A percentile compares a stretch with the other conserved stretches of the same genome.
Conservation (phyloP, 2,797 vertebrate species). For the Astyanax mexicanus region DNA sequence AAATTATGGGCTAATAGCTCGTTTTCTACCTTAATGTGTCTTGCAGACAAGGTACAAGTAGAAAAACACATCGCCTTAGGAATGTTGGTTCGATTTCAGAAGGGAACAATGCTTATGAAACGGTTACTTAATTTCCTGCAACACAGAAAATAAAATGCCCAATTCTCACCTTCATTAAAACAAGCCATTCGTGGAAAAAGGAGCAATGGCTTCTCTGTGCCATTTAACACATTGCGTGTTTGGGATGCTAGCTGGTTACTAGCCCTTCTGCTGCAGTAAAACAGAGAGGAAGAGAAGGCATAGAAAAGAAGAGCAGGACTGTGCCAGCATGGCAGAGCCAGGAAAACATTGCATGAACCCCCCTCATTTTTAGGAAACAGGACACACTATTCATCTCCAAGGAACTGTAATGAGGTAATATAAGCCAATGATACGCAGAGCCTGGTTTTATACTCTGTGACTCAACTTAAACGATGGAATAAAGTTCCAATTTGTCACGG, state of each 20-base stretch:
- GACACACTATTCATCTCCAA: neutral
- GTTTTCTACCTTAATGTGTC: slow-evolving; percentile 46
- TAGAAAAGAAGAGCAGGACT: slow-evolving; percentile 27
- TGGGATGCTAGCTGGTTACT: slow-evolving; percentile 48
- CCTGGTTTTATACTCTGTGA: neutral
- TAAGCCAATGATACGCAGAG: neutral
- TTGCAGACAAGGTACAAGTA: slow-evolving; percentile 35
- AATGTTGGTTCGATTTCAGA: slow-evolving; percentile 9
- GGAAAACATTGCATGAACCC: slow-evolving; percentile 35
- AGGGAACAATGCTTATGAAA: slow-evolving; percentile 14
- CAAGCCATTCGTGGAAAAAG: slow-evolving; percentile 18
- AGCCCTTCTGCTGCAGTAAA: slow-evolving; percentile 42
- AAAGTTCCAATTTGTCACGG: neutral
- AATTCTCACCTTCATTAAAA: slow-evolving; percentile 25
- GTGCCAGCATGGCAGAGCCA: slow-evolving; percentile 45
- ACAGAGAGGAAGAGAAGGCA: slow-evolving; percentile 19
- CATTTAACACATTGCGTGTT: slow-evolving; percentile 36
- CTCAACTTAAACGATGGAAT: slow-evolving; percentile 1
- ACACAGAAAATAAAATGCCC: slow-evolving; percentile 20
- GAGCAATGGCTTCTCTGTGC: slow-evolving; percentile 27
- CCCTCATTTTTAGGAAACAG: slow-evolving; percentile 7
- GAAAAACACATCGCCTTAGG: slow-evolving; percentile 21
- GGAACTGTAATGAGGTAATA: slow-evolving; percentile 11
- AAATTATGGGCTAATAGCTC: slow-evolving; percentile 28
- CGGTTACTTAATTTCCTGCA: slow-evolving; percentile 15